phyloP scores from a whole-genome alignment of 2,113 vertebrate genomes.

The Saiga tatarica region DNA sequence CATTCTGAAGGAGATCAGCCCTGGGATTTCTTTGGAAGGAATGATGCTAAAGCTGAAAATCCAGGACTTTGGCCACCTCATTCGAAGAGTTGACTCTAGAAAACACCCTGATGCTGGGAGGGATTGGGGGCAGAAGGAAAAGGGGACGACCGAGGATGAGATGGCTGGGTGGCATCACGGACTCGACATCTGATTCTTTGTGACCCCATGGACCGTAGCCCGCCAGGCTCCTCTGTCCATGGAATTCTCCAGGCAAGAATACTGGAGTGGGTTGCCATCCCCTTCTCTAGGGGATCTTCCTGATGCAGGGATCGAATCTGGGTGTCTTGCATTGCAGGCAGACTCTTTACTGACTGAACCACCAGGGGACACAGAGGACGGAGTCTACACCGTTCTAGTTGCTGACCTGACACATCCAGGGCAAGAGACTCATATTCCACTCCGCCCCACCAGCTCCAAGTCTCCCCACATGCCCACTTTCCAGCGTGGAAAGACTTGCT shows the following conservation, averaged over 20 bases:
- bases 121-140: too few relatives aligned
- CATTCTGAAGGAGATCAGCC: too few relatives aligned
- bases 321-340: neutral
- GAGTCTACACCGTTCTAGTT: neutral
- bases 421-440: neutral
- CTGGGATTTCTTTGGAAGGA: too few relatives aligned
- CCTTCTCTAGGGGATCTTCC: neutral
- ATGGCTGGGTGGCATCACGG: too few relatives aligned
- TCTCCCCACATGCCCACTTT: neutral
- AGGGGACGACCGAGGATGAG: too few relatives aligned
- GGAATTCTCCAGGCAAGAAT: neutral
- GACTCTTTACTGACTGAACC: neutral
- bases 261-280: neutral
- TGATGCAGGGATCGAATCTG: neutral
- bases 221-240: neutral
- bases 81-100: too few relatives aligned
- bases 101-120: too few relatives aligned
- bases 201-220: neutral
- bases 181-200: neutral
- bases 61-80: too few relatives aligned
- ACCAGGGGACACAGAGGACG: neutral
- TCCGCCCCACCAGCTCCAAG: neutral
- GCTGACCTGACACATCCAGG: neutral
- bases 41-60: too few relatives aligned
- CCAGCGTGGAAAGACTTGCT: neutral